phyloP scores from a whole-genome alignment of 1,140 invertebrate genomes.

The Calephelis virginiensis region DNA sequence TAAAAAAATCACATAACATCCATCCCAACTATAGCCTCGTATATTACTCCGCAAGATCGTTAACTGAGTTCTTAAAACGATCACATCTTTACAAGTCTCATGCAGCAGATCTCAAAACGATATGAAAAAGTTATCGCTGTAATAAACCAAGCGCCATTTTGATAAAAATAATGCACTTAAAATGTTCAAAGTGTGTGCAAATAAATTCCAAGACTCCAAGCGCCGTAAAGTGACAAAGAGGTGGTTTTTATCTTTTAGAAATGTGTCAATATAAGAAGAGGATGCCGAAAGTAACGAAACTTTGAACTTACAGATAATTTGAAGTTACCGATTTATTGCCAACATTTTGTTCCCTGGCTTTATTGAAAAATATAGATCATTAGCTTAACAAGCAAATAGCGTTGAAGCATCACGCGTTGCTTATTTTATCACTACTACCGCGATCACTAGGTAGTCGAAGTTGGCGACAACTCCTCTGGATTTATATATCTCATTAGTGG shows the following conservation, averaged over 20 bases:
- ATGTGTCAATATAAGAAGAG: background rate
- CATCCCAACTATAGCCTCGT: background rate
- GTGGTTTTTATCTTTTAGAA: background rate
- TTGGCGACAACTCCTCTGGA: too few relatives aligned
- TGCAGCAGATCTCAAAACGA: constrained; percentile 1
- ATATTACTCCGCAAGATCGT: background rate
- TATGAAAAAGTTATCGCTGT: constrained; percentile 6
- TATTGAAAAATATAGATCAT: too few relatives aligned
- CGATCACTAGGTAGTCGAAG: too few relatives aligned
- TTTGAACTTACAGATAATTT: too few relatives aligned
- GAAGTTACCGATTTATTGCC: too few relatives aligned
- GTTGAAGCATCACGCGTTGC: too few relatives aligned
- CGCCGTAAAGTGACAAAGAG: background rate
- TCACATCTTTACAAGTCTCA: background rate
- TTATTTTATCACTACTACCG: too few relatives aligned
- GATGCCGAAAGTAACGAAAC: background rate
- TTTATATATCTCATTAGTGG: too few relatives aligned
- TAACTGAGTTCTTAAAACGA: background rate
- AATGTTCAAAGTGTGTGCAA: background rate
- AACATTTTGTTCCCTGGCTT: too few relatives aligned
- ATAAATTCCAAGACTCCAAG: background rate
- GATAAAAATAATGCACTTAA: constrained; percentile 13
- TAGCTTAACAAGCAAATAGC: too few relatives aligned
- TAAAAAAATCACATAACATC: background rate
- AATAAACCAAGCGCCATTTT: constrained; percentile 6